Conservation (phyloP, 2,888 invertebrate genomes). For the Lypha dubia region DNA sequence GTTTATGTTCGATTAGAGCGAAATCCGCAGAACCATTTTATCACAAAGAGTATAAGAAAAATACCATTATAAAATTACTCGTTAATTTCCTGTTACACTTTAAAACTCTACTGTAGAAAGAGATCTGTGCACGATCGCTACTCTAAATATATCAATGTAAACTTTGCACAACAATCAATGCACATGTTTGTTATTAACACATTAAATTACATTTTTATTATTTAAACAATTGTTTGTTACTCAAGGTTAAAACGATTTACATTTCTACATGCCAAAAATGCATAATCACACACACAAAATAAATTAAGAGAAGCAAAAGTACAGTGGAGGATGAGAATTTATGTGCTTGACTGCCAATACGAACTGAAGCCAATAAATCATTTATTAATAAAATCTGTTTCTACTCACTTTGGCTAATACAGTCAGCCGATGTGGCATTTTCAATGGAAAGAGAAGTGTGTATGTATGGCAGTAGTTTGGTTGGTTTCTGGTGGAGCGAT, state of each 20-base stretch:
- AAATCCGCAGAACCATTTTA: no score
- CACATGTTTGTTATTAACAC: conserved; percentile 11
- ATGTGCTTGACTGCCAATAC: conserved; percentile 62
- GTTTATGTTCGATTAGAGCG: no score
- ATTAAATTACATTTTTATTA: conserved; percentile 66
- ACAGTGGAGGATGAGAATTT: conserved; percentile 42
- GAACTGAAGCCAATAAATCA: conserved; percentile 67
- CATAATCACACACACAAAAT: conserved; percentile 25
- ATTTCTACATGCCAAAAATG: conserved; percentile 37
- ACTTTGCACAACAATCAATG: conserved; percentile 10
- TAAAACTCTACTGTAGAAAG: conserved; percentile 21
- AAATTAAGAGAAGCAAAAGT: neutral
- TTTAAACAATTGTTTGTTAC: conserved; percentile 59
- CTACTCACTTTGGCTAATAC: conserved; percentile 55
- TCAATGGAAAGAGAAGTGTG: conserved; percentile 10
- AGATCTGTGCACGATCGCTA: neutral
- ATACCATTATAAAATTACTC: no score
- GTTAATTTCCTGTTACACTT: neutral
- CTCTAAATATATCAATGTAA: conserved; percentile 18
- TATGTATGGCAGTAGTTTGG: neutral
- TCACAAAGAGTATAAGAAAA: no score
- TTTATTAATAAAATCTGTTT: conserved; percentile 69
- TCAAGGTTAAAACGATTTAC: conserved; percentile 66
- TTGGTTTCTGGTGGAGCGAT: neutral
- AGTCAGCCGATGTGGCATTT: conserved; percentile 31